These are phyloP conservation scores for Lethocerus indicus DNA, from an alignment of 1,140 invertebrate genomes.

Conservation along the genomic window DNA sequence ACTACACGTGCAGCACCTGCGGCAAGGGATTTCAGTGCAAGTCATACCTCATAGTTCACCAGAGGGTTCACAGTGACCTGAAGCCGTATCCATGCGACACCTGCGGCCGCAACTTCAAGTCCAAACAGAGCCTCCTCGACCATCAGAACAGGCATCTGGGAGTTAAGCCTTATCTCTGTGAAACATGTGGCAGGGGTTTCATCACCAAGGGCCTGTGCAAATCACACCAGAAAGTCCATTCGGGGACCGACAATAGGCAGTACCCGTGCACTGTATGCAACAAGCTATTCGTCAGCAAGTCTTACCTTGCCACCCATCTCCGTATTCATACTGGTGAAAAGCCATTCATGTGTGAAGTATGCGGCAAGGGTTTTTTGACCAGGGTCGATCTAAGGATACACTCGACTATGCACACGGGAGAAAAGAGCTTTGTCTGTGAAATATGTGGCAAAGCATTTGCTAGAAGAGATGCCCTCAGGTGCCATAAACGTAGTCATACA, in stretches of 20 bases:
- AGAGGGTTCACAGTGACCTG: conserved; percentile 43
- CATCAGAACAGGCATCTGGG: conserved; percentile 68
- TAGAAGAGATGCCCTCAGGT: conserved; percentile 43
- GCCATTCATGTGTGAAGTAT: conserved; percentile 46
- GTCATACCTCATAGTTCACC: conserved; percentile 49
- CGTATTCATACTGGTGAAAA: conserved; percentile 77
- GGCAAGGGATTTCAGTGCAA: conserved; percentile 46
- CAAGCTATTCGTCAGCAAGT: conserved; percentile 52
- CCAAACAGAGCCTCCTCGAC: conserved; percentile 53
- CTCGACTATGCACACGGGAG: conserved; percentile 73
- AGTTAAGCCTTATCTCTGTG: conserved; percentile 63
- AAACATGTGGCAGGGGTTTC: conserved; percentile 60
- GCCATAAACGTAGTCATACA: conserved; percentile 46
- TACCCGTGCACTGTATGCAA: conserved; percentile 45
- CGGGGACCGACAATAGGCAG: conserved; percentile 43
- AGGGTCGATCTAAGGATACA: conserved; percentile 37
- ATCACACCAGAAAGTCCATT: conserved; percentile 50
- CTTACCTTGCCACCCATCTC: conserved; percentile 65
- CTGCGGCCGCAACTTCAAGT: conserved; percentile 49
- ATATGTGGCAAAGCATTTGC: conserved; percentile 48
- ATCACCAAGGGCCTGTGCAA: conserved; percentile 60
- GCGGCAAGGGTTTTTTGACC: conserved; percentile 47
- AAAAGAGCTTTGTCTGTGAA: conserved; percentile 51
- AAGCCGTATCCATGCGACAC: conserved; percentile 40
- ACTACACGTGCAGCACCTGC: conserved; percentile 46